These are phyloP conservation scores for Cryptomyrus ogoouensis DNA, from an alignment of 2,113 vertebrate genomes.

Conservation along the genomic window DNA sequence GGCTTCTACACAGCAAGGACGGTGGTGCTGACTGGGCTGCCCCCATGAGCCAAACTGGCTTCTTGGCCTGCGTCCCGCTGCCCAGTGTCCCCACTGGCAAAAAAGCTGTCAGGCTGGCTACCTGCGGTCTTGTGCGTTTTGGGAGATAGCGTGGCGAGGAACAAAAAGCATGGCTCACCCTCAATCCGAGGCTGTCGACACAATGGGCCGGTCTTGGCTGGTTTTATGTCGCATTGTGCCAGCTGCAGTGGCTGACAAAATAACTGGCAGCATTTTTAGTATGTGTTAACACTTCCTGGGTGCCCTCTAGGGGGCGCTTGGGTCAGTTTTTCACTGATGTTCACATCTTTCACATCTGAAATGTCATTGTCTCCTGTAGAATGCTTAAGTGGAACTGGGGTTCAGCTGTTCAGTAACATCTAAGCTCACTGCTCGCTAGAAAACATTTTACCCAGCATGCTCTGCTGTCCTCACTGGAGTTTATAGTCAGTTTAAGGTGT, in stretches of 20 bases:
- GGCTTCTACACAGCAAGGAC: not conserved
- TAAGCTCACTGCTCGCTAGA: constrained; percentile 5
- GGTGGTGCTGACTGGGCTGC: not conserved
- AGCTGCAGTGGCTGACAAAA: not conserved
- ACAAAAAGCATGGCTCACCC: not conserved
- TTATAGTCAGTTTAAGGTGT: not conserved
- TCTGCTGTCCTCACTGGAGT: not conserved
- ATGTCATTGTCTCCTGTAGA: not conserved
- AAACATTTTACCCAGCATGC: constrained; percentile 1
- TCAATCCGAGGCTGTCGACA: not conserved
- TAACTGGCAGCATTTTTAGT: not conserved
- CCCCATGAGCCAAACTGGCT: not conserved
- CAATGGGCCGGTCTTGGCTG: not conserved
- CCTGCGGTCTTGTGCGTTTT: not conserved
- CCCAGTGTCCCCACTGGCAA: not conserved
- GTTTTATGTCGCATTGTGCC: not conserved
- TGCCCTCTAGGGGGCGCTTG: not conserved
- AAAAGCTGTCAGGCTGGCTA: not conserved
- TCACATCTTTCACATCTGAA: not conserved
- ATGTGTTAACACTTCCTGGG: not conserved
- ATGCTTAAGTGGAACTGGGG: not conserved
- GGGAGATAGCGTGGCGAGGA: not conserved
- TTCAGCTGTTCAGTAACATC: not conserved
- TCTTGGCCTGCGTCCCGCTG: not conserved
- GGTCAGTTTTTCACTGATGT: not conserved